Base-by-base conservation (phyloP, 2,797 vertebrate genomes). In the Borostomias antarcticus region DNA sequence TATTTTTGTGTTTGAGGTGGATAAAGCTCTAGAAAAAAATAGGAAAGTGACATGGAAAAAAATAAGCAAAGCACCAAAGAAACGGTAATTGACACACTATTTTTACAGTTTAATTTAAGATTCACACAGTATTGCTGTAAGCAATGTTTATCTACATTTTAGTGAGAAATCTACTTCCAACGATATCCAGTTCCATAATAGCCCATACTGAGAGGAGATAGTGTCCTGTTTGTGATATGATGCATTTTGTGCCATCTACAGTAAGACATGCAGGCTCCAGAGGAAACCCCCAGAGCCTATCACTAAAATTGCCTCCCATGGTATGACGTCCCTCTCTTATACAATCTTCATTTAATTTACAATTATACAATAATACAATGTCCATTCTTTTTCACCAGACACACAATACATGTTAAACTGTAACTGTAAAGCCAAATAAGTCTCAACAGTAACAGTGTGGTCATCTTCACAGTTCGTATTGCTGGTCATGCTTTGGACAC, bases 31-130 rank as follows among this genome's bases (percentile, higher is more conserved):
- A 2, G 50, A 69, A 53, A 50, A 69, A 30, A 65, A 60, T 23
- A 40, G 32, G 52, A 40, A n/a, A 37, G 56, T 10, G 8, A 50
- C 23, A 43, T 74, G 72, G 72, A 45, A 48, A 17, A 74, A 74
- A 54, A 58, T 47, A 58, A 9, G 23, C 6, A 65, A 74, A 66
- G 35, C 56, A 37, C 25, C 72, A 13, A 48, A 35, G 23, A 73
- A 33, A 45, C 29, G 60, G 60, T 68, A 33, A 54, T 6, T 29
- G 2, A 45, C 13, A 54, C 4, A 54, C 1, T 28, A 17, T 54
- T 54, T 17, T 29, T 17, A n/a, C 40, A 45, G 15, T 15, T 45
- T 45, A n/a, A n/a, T n/a, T n/a, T n/a, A n/a, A n/a, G n/a, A n/a
- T n/a, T n/a, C n/a, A n/a, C n/a, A n/a, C n/a, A n/a, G n/a, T n/a